Evolutionary conservation across 2,888 invertebrate species (phyloP).

Genomic region (Julus scanicus): DNA sequence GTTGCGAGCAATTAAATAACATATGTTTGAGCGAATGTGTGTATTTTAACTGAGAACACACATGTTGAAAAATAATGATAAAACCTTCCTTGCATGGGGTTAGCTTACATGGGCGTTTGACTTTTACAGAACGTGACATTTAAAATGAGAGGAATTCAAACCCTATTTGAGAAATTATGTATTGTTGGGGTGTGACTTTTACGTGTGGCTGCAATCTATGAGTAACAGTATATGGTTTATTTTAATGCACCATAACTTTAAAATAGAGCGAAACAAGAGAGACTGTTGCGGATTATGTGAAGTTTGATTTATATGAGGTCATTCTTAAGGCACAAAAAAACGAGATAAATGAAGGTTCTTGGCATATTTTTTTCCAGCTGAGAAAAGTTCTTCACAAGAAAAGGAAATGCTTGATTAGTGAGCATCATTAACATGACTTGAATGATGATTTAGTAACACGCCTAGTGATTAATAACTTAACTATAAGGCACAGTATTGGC

Average conservation of each 20-base stretch:
- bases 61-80: slow-evolving; percentile 34
- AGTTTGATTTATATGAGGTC: background rate
- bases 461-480: too few relatives aligned
- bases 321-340: too few relatives aligned
- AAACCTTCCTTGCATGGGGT: background rate
- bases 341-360: too few relatives aligned
- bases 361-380: too few relatives aligned
- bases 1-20: background rate
- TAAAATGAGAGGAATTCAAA: background rate
- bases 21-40: background rate
- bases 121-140: background rate
- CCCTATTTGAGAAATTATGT: background rate
- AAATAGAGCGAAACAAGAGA: background rate
- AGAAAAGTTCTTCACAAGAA: too few relatives aligned
- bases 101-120: background rate
- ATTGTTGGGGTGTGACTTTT: background rate
- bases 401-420: too few relatives aligned
- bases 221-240: background rate
- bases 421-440: too few relatives aligned
- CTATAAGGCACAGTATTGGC: too few relatives aligned
- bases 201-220: background rate
- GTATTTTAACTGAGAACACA: background rate
- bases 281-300: background rate
- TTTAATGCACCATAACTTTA: background rate
- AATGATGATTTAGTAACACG: too few relatives aligned